Evolutionary conservation across 2,797 vertebrate genomes (phyloP), one percentile per base, ranked within the genome.

Genomic region (Pseudopleuronectes americanus): DNA sequence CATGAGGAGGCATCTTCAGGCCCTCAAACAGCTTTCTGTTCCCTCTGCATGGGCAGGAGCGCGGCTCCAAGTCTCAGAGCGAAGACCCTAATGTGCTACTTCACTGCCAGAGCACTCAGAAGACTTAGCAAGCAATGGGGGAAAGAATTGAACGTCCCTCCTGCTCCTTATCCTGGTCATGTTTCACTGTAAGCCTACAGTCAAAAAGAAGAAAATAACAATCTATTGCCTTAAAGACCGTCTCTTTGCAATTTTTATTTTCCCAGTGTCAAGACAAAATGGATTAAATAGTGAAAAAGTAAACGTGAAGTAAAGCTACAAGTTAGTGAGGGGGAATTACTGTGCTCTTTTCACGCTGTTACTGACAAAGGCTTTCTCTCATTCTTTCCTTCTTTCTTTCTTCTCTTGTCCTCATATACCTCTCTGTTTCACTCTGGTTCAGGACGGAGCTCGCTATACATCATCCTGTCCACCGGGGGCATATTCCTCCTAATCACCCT

Each of bases 401-500:
- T 60, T 55, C 68, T 58, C 70, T 21, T 61, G 6, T 60, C 59
- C 49, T 64, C 22, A 8, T 62, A 57, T 31, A 36, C 59, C 49
- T 65, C 72, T 61, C 61, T 64, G 57, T 71, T 26, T 85, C 49
- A 69, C 67, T 88, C 80, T 87, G 88, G 84, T 82, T 84, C 77
- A 98, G 98, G 96, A 90, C 94, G 97, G 83, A 99, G 98, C 74
- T 98, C 98, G 23, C 96, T 99, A 66, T 99, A 99, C 87, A 98
- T 99, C 92, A 98, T 99, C 91, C 94, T 99, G 80, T 97, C 97
- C 82, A 99, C 96, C 0, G 97, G 97, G 0, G 97, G 97, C 77
- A 99, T 99, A 91, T 99, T 99, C 89, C 95, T 99, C 75, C 96
- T 99, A 1, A 97, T 98, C 93, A 99, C 98, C 80, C 89, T 99